Base-by-base conservation (phyloP, 2,888 invertebrate species). In the Carabus problematicus region DNA sequence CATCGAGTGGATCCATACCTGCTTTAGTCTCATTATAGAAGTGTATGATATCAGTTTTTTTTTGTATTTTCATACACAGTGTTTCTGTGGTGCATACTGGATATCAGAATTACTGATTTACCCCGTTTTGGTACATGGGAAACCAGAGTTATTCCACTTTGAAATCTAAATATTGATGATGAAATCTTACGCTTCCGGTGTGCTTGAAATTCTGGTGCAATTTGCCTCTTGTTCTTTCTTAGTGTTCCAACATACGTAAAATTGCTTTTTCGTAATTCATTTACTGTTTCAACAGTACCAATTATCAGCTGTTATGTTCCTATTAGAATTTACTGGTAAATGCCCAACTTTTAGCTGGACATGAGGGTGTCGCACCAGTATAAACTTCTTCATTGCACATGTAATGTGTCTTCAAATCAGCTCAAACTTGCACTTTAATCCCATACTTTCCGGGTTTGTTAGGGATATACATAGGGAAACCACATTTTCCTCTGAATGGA, bases 271-370 rank as follows among this genome's bases (percentile, higher is more conserved):
- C 59, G 55, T 63, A 75, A 64, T 59, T 72, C 61, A 29, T 75
- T 70, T 43, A 73, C 74, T 60, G 76, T 61, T 70, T 74, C 72
- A 8, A 73, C 14, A 18, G 71, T 73, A 77, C 75, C 72, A 77
- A 64, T 75, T 77, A 67, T 76, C 75, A 0, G 71, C 72, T 4
- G 76, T 76, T 12, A 76, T 61, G 70, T 76, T 76, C 54, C 74
- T 64, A 45, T 74, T 74, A n/a, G 72, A 68, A 42, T 61, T 59
- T 29, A 16, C 42, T 14, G 75, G 67, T 14, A 67, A 71, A 64
- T 70, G 68, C 45, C 62, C 52, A n/a, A 75, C n/a, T n/a, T n/a
- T n/a, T n/a, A n/a, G n/a, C n/a, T n/a, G n/a, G 45, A 59, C 63
- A 58, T n/a, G 16, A 74, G 29, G 3, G 74, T 71, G 14, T 62